Percentiles rank a stretch among this genome's conserved stretches.
phyloP scores from a whole-genome alignment of 2,113 vertebrate species.

The Tetrao urogallus region DNA sequence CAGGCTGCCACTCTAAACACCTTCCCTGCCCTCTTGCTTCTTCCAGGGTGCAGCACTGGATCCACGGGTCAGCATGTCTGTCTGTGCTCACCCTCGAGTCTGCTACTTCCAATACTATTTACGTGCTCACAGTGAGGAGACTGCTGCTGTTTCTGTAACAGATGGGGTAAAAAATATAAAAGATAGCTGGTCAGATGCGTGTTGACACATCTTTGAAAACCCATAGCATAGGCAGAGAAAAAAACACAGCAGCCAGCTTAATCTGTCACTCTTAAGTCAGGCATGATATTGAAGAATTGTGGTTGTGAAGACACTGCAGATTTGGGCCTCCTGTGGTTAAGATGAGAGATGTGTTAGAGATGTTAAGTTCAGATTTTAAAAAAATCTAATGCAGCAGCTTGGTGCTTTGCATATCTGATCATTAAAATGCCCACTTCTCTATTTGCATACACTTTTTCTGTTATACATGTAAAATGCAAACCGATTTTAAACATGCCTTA shows the following conservation, averaged over 20 bases:
- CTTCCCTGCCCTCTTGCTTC: accelerated
- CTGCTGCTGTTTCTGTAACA: not conserved
- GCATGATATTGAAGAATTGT: not conserved
- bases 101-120: not conserved
- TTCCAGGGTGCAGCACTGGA: not conserved
- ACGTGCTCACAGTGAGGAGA: not conserved
- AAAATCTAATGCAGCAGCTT: not conserved
- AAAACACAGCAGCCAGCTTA: accelerated
- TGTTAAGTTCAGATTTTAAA: conserved; percentile 20
- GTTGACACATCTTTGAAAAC: not conserved
- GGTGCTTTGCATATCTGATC: not conserved
- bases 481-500: not conserved
- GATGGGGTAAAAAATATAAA: accelerated
- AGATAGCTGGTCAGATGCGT: not conserved
- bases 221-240: not conserved
- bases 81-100: not conserved
- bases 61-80: accelerated
- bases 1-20: not conserved
- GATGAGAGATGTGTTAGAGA: conserved; percentile 25
- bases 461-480: not conserved
- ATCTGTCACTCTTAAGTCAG: not conserved
- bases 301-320: conserved; percentile 21
- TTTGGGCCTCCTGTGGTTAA: conserved; percentile 46
- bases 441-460: not conserved
- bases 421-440: not conserved